Evolutionary conservation across 2,113 vertebrate species (phyloP), one percentile per base, ranked within the genome.

Genomic region (Scophthalmus maximus): DNA sequence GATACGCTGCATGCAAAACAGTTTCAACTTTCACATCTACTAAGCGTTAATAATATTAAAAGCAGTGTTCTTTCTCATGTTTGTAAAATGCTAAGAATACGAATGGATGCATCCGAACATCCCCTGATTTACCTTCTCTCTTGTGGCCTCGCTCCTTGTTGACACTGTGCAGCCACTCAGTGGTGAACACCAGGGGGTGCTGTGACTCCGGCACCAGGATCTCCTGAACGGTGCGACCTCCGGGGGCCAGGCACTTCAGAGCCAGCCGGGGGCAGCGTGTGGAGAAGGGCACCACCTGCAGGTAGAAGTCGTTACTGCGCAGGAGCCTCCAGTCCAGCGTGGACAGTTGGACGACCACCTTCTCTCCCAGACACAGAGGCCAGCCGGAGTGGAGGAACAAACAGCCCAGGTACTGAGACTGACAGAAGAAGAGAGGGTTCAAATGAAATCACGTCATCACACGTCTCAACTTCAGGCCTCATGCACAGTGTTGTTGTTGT

Each of bases 401-500:
- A 80, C 95, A 96, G 42, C 96, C 96, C 34, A 94, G 90, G 79
- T 97, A 97, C 87, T 96, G 96, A 72, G 95, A 95, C 96, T 97
- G 86, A 18, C 85, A 22, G 20, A 46, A 1, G 34, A 56, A 59
- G 66, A 34, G 30, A 73, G 2, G 5, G n/a, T n/a, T n/a, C n/a
- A n/a, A n/a, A n/a, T n/a, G n/a, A n/a, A n/a, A n/a, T n/a, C n/a
- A n/a, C n/a, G n/a, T n/a, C n/a, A n/a, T n/a, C n/a, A n/a, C n/a
- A n/a, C n/a, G n/a, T n/a, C n/a, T n/a, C n/a, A n/a, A n/a, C n/a
- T n/a, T n/a, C n/a, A n/a, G n/a, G n/a, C n/a, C n/a, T n/a, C n/a
- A n/a, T n/a, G n/a, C n/a, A n/a, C n/a, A n/a, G n/a, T n/a, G n/a
- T n/a, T n/a, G n/a, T n/a, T n/a, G n/a, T n/a, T n/a, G n/a, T n/a